Evolutionary conservation across 2,113 vertebrate genomes (phyloP).

Genomic region (Lophius piscatorius): DNA sequence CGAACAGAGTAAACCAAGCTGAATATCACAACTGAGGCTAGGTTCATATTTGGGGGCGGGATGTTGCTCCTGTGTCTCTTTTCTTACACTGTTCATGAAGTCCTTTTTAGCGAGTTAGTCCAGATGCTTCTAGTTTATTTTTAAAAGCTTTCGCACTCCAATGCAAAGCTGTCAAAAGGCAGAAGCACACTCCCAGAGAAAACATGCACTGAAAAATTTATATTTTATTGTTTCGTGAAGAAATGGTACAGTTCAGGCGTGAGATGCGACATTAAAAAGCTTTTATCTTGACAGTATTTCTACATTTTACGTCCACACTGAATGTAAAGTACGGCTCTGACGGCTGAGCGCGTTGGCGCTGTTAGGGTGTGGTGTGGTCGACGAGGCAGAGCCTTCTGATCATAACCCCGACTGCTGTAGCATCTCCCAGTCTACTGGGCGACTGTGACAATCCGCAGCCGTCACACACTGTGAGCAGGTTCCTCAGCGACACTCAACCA

Average conservation of each 20-base stretch:
- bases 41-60: constrained; percentile 21
- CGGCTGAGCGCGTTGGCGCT: constrained; percentile 31
- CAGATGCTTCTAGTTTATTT: constrained; percentile 19
- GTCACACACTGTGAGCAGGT: constrained; percentile 55
- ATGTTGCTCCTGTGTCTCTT: constrained; percentile 15
- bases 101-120: constrained; percentile 5
- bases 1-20: too few species aligned
- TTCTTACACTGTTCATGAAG: neutral
- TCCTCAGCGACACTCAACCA: constrained; percentile 43
- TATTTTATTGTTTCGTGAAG: constrained; percentile 36
- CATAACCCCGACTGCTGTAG: constrained; percentile 16
- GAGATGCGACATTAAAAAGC: constrained; percentile 72
- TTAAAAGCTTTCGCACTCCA: constrained; percentile 62
- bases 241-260: constrained; percentile 2
- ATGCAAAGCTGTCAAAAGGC: constrained; percentile 14
- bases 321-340: constrained; percentile 8
- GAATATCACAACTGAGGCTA: constrained; percentile 3
- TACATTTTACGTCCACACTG: neutral
- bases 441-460: constrained; percentile 34
- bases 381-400: constrained; percentile 29
- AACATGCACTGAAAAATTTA: constrained; percentile 48
- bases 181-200: constrained; percentile 5
- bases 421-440: constrained; percentile 8
- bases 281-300: constrained; percentile 60
- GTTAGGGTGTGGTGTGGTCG: constrained; percentile 20